Base-by-base conservation (phyloP, 30 jellyfish, hydroid and myxozoan species). In the Cassiopea xamachana region DNA sequence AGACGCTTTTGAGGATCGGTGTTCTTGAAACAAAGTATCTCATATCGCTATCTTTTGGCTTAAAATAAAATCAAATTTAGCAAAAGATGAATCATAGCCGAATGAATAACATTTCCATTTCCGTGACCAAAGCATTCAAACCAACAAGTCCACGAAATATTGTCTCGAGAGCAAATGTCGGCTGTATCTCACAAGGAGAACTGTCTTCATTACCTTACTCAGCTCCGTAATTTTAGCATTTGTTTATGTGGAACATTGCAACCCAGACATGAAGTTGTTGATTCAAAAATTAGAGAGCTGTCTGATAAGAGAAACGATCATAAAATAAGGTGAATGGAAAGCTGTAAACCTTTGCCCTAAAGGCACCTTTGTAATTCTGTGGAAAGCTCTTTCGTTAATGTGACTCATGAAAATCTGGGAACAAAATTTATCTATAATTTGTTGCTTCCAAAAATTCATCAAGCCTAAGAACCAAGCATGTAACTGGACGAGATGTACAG, bases 1-100 rank as follows among this genome's bases (percentile, higher is more conserved):
- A n/a, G n/a, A n/a, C n/a, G n/a, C n/a, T n/a, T n/a, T n/a, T n/a
- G n/a, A n/a, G n/a, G n/a, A n/a, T n/a, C n/a, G n/a, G n/a, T n/a
- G n/a, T n/a, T n/a, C n/a, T n/a, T 51, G 64, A 51, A 7, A 14
- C 12, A 49, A 45, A 59, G 70, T 48, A 1, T 64, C 60, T 68
- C 80, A 80, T 58, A 62, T 45, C 19, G 60, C 61, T 64, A 62
- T 80, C 89, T 80, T 60, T 61, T 62, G 89, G 89, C 72, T 80
- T 60, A 43, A 45, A 46, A 16, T 48, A 80, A 51, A 80, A 80
- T 80, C 89, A 68, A 60, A 80, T 80, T 59, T 64, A 14, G n/a
- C n/a, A n/a, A 15, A 61, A 80, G 80, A 80, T 80, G 89, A 80
- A 47, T 80, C 77, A 43, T 46, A 4, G 18, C 77, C 77, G 89